Evolutionary conservation across 2,888 invertebrate genomes (phyloP), one percentile per base, ranked within the genome.

Genomic region (Ecdyonurus torrentis): DNA sequence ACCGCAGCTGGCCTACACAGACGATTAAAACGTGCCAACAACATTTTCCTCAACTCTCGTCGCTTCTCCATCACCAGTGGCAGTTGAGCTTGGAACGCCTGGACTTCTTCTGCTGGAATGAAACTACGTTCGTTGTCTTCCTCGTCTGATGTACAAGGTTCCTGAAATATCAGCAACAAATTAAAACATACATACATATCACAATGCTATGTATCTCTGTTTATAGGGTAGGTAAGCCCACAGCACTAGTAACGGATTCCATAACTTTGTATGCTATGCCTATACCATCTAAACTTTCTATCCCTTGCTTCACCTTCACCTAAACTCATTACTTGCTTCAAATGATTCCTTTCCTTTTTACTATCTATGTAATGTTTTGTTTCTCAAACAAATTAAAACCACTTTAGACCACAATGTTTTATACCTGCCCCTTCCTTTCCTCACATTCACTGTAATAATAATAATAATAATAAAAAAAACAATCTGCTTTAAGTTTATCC

Each of bases 21-120:
- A 5, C 5, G n/a, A 20, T 55, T 22, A 20, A 55, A 55, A n/a
- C 55, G 55, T 20, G n/a, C 55, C 22, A 55, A 20, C 55, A 55
- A n/a, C 55, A 55, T 55, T 20, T 55, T 55, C 3, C 55, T 5
- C 55, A 55, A 20, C 55, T 55, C 55, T 55, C 22, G n/a, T n/a
- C 55, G n/a, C 55, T 55, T 7, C 55, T 55, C 55, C 55, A 55
- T 55, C 55, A 55, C 55, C 55, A 20, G 20, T n/a, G 55, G 55
- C 55, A 55, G 55, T 20, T 55, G 55, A 68, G 87, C 87, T 78
- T 89, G 86, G 75, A 91, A 93, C 76, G 89, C 88, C 76, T 85
- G 80, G 68, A 94, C 87, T 74, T 92, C 93, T 76, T 92, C 92
- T 69, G 86, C 84, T 68, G 92, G 90, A 79, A 93, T 92, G 79